phyloP scores from a whole-genome alignment of 2,888 invertebrate genomes.

The Polymixis lichenea region DNA sequence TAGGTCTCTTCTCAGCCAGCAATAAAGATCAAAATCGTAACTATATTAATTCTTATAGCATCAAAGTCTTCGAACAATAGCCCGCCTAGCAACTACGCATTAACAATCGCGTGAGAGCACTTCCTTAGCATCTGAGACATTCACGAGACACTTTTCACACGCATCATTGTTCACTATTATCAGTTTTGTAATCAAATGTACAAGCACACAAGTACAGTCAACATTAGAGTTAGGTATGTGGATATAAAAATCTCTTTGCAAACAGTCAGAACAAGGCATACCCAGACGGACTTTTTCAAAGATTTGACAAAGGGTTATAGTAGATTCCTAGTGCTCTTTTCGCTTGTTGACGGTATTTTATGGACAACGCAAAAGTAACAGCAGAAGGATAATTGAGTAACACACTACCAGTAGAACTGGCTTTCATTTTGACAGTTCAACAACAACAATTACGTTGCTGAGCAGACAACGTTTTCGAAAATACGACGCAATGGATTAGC shows the following conservation, averaged over 20 bases:
- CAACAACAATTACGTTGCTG: too few relatives aligned
- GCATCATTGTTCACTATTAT: conserved; percentile 49
- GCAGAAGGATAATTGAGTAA: too few relatives aligned
- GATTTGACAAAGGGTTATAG: neutral
- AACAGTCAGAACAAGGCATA: neutral
- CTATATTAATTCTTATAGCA: neutral
- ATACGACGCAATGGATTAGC: too few relatives aligned
- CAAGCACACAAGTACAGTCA: neutral
- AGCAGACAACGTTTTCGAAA: too few relatives aligned
- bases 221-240: neutral
- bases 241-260: neutral
- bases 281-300: neutral
- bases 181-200: conserved; percentile 44
- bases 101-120: conserved; percentile 46
- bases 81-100: conserved; percentile 27
- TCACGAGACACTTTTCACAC: conserved; percentile 55
- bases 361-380: too few relatives aligned
- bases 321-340: too few relatives aligned
- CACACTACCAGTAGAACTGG: too few relatives aligned
- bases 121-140: conserved; percentile 40
- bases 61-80: conserved; percentile 15
- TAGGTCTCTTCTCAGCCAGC: neutral
- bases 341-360: too few relatives aligned
- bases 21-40: conserved; percentile 1
- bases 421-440: too few relatives aligned